Base-by-base conservation (phyloP, 2,113 vertebrate species). In the Ia io region DNA sequence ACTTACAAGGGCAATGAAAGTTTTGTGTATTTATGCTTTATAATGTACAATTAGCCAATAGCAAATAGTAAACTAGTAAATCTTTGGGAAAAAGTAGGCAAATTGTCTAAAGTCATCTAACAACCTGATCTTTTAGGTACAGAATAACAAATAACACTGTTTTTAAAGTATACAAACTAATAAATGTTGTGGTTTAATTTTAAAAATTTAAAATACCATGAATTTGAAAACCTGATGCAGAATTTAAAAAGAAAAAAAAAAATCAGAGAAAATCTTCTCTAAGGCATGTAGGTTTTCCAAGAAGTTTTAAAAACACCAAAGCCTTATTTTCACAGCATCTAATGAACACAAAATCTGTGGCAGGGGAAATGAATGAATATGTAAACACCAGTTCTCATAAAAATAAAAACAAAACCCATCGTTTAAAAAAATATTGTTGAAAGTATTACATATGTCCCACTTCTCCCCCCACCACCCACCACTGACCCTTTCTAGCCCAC, bases 1-100 rank as follows among this genome's bases (percentile, higher is more conserved):
- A 90, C 53, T 86, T 93, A 37, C 35, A 87, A 90, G 6, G n/a
- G 10, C 76, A 78, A 90, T 74, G 32, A 73, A 90, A 93, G 63
- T n/a, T 47, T 87, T 77, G 23, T 42, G 23, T 53, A 65, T 77
- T 63, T 78, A 90, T 65, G 32, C 47, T 56, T 93, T 53, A 59
- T 59, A 25, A 59, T 59, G 22, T 59, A 59, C 23, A 59, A 59
- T 59, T 59, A 59, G 56, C 56, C 56, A 59, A 59, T 25, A 59
- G 56, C 56, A 59, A 59, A 25, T 25, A 59, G 56, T 59, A 59
- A 59, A 59, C 56, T 22, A 47, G 22, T 70, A 37, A 9, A 76
- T 51, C 12, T 92, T 84, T 37, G 14, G 44, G 78, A 44, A 53
- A 53, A 82, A 53, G 1, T 12, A 37, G 47, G 17, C 53, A 18